Evolutionary conservation across 2,888 invertebrate species (phyloP), one percentile per base, ranked within the genome.

Genomic region (Arctia plantaginis): DNA sequence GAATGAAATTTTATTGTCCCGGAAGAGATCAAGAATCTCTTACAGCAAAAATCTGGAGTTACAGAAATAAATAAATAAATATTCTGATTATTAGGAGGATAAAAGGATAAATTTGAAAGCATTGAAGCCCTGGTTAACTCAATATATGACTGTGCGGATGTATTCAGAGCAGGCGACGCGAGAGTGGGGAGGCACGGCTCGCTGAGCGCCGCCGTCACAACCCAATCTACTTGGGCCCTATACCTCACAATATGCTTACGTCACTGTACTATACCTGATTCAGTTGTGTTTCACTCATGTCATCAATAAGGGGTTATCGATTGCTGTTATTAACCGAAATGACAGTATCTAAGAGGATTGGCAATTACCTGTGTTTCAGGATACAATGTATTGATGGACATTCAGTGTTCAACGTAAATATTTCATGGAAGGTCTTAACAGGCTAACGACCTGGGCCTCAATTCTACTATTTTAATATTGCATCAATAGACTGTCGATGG

Each of bases 141-240:
- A n/a, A 27, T 27, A 27, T 59, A 15, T 27, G 30, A 51, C 23
- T 62, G 75, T 64, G 68, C 44, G 7, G 23, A n/a, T 51, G 55
- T 71, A 79, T 79, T 74, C 55, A 35, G 33, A 71, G 72, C 69
- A 55, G 74, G 41, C 66, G 79, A 79, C 47, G 75, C 35, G 81
- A 77, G 69, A 74, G 66, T 69, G 62, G 67, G 30, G 39, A 73
- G n/a, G 27, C 64, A 66, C 71, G 71, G 73, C 62, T 55, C 68
- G 72, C 27, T 81, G 74, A 12, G 39, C 65, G 59, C 41, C 20
- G 44, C 44, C 39, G 15, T 15, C 55, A 6, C 20, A 15, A 15
- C 30, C 62, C 62, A 13, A 15, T 30, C 30, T 30, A 27, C 69
- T 13, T 35, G n/a, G n/a, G 33, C 20, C 7, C 15, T 39, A 3